Percentiles rank a stretch among this genome's conserved stretches.
phyloP scores from a whole-genome alignment of 1,140 invertebrate genomes.

The Mamestra configurata region DNA sequence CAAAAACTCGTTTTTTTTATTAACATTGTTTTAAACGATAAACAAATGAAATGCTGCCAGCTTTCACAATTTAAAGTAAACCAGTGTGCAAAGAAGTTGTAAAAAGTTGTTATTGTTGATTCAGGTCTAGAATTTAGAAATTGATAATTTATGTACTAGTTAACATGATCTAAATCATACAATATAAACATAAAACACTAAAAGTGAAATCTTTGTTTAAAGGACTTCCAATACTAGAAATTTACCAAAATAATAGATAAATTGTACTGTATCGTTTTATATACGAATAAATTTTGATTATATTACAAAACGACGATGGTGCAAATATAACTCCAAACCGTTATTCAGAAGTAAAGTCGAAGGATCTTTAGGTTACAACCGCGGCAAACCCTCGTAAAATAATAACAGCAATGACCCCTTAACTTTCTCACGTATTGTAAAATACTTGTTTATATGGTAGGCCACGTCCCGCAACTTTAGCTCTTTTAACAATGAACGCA shows the following conservation, averaged over 20 bases:
- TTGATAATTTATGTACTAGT: no score
- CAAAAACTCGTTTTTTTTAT: background rate
- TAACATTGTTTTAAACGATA: background rate
- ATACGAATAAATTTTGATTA: background rate
- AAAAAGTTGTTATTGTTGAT: no score
- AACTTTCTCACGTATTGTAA: constrained; percentile 49
- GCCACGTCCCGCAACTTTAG: constrained; percentile 41
- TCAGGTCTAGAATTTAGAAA: no score
- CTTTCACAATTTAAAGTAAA: no score
- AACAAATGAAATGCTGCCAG: background rate
- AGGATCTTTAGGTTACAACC: constrained; percentile 27
- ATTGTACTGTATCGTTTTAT: no score
- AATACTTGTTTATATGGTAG: constrained; percentile 50
- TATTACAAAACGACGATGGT: background rate
- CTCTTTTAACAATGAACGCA: constrained; percentile 35
- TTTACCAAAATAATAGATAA: no score
- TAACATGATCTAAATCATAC: no score
- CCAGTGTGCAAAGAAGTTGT: no score
- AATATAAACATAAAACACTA: no score
- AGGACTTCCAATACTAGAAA: no score
- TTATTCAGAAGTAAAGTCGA: constrained; percentile 31
- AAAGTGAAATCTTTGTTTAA: no score
- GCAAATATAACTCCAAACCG: constrained; percentile 6
- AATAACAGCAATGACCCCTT: constrained; percentile 34
- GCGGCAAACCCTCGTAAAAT: constrained; percentile 40